Percentiles rank a stretch among this genome's conserved stretches.
Evolutionary conservation across 2,113 vertebrate species (phyloP).

Genomic region (Cyanoramphus novaezelandiae): DNA sequence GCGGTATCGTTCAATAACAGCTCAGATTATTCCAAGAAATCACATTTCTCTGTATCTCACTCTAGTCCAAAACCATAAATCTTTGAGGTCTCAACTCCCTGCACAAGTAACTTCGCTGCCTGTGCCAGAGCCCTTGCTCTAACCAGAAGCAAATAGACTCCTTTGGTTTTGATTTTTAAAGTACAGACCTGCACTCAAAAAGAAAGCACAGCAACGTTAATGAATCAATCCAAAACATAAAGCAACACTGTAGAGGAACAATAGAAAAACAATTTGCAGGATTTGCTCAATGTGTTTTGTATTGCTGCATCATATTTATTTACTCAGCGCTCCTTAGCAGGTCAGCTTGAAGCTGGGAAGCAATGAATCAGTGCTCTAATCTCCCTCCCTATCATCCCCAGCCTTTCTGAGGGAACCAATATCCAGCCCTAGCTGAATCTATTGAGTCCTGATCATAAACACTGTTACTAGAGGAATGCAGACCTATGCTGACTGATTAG

Average conservation of each 20-base stretch:
- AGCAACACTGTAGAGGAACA: not conserved
- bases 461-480: not conserved
- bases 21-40: not conserved
- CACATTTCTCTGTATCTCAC: not conserved
- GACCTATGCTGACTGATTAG: not conserved
- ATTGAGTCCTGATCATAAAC: not conserved
- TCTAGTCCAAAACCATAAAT: not conserved
- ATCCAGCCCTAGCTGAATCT: constrained; percentile 5
- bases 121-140: not conserved
- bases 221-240: not conserved
- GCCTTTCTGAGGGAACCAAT: constrained; percentile 24
- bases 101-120: not conserved
- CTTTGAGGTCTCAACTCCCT: not conserved
- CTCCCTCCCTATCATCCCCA: not conserved
- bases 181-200: not conserved
- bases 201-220: not conserved
- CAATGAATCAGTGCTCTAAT: constrained; percentile 48
- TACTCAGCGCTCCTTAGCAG: constrained; percentile 1
- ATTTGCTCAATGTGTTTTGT: not conserved
- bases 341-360: constrained; percentile 7
- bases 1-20: accelerated
- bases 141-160: not conserved
- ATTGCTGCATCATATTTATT: not conserved
- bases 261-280: not conserved
- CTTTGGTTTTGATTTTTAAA: not conserved